A percentile compares a stretch with the other conserved stretches of the same genome.
These are phyloP conservation scores for Ashinkailepas kermadecensis DNA, from an alignment of 2,888 invertebrate species.

Conservation along the genomic window DNA sequence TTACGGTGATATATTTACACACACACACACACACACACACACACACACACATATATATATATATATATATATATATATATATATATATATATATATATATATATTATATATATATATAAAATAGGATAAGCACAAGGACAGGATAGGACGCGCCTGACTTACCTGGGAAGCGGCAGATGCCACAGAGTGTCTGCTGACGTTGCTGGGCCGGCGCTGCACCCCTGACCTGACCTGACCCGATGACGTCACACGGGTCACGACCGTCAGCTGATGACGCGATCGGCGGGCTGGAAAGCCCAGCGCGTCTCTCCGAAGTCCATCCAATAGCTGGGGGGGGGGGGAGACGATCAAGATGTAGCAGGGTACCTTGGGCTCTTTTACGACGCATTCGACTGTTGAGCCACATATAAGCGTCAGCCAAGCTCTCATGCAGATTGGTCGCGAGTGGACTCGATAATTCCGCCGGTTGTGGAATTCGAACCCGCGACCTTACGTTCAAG, in stretches of 20 bases:
- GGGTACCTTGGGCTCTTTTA: neutral
- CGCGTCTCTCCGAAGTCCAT: neutral
- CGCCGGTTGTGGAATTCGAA: neutral
- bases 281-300: neutral
- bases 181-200: neutral
- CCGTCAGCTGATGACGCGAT: neutral
- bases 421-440: neutral
- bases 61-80: neutral
- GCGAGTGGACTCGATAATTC: neutral
- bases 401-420: no score
- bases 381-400: neutral
- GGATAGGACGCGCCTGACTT: neutral
- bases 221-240: conserved; percentile 1
- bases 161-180: neutral
- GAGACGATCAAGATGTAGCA: neutral
- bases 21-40: neutral
- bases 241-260: neutral
- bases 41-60: neutral
- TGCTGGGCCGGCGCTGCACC: conserved; percentile 3
- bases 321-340: neutral
- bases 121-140: neutral
- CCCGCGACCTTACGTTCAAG: neutral
- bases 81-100: neutral
- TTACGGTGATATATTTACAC: neutral
- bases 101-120: neutral